Evolutionary conservation across 2,888 invertebrate species (phyloP), one percentile per base, ranked within the genome.

Genomic region (Ypsolopha scabrella): DNA sequence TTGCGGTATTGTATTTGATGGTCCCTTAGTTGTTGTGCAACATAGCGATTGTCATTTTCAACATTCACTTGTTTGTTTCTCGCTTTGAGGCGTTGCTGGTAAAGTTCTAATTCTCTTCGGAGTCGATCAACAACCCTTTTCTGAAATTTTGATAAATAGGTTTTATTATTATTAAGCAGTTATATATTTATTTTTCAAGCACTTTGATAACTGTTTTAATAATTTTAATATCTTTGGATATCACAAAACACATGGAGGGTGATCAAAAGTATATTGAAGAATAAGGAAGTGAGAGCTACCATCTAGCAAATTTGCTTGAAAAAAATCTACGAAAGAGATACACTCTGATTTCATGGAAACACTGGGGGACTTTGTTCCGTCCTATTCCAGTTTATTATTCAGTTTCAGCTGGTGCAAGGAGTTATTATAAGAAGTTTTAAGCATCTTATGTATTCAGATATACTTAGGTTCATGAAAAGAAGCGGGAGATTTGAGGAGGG

Each of bases 61-160:
- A 75, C 70, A 54, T 80, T 81, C 0, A 80, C 65, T 54, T 77
- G 78, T 55, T 80, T 85, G 60, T 86, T 86, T 53, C 77, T 72
- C 7, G 77, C 68, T 61, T 81, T 86, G 33, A 87, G 59, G 37
- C 78, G 70, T 57, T 83, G 81, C 62, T 88, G 88, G 61, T 87
- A 88, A 10, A 86, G 59, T 57, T 92, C 87, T 44, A 89, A 69
- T 60, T 89, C 89, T 61, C 83, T 83, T 47, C 89, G 75, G 58
- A 90, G 71, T 60, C 88, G 80, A 54, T 89, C 87, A 24, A 89
- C 80, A 33, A 89, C 87, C 59, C 85, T 68, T 75, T 88, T 89
- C 89, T 90, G 72, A 55, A 78, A 68, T 57, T 36, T 24, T 41
- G 51, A 6, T 9, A 14, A 36, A 3, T 7, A 41, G 7, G 6